Evolutionary conservation across 92 coral and sea anemone genomes (phyloP).

Genomic region (Siderastrea radians): DNA sequence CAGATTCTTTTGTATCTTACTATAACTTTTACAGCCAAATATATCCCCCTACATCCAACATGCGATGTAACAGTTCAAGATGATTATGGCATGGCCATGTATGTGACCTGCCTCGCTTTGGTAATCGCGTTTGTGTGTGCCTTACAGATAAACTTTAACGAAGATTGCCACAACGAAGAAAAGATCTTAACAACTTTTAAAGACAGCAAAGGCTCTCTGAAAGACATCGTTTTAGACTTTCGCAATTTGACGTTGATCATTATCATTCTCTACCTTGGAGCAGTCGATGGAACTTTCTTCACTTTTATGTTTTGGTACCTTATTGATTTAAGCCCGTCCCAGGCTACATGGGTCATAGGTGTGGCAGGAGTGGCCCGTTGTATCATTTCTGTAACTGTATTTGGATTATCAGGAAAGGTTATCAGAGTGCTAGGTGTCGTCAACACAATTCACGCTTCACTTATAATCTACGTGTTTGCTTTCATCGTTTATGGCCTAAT

Average conservation of each 20-base stretch:
- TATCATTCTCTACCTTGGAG: conserved; percentile 77
- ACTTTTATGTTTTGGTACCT: conserved; percentile 87
- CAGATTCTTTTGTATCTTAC: conserved; percentile 54
- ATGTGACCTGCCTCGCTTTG: conserved; percentile 57
- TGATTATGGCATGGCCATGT: conserved; percentile 65
- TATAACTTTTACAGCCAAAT: conserved; percentile 58
- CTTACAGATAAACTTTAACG: background rate
- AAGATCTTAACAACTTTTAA: background rate
- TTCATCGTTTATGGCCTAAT: conserved; percentile 58
- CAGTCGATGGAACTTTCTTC: conserved; percentile 62
- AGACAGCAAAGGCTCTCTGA: conserved; percentile 3
- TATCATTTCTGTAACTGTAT: conserved; percentile 59
- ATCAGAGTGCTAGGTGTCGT: conserved; percentile 49
- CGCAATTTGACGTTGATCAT: conserved; percentile 61
- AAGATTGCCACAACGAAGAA: background rate
- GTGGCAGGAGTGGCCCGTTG: conserved; percentile 68
- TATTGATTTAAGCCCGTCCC: conserved; percentile 67
- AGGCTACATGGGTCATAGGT: conserved; percentile 70
- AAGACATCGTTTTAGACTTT: conserved; percentile 55
- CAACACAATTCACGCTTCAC: conserved; percentile 42
- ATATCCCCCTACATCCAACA: conserved; percentile 46
- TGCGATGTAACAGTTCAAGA: conserved; percentile 67
- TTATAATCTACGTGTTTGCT: conserved; percentile 40
- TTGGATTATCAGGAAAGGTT: conserved; percentile 64
- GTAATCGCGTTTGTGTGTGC: background rate